A percentile compares a stretch with the other conserved stretches of the same genome.
Conservation (phyloP, 2,888 invertebrate species). For the Harpalus rufipes region DNA sequence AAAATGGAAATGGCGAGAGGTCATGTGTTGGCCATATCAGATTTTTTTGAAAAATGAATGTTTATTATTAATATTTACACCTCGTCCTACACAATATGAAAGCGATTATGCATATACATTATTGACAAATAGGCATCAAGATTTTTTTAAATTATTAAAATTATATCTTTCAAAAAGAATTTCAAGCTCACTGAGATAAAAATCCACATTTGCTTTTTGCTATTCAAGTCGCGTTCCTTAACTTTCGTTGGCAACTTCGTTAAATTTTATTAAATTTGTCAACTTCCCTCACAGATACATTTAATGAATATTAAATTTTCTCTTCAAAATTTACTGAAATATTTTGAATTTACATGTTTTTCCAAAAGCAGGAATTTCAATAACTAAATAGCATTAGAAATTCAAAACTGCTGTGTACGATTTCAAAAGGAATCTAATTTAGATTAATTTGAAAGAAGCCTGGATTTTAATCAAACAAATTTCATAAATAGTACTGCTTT, state of each 20-base stretch:
- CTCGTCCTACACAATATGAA: neutral
- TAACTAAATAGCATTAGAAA: neutral
- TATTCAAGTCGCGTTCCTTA: neutral
- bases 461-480: neutral
- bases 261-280: slow-evolving; percentile 39
- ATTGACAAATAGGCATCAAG: neutral
- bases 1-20: too few species aligned
- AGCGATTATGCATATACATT: neutral
- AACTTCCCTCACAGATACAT: slow-evolving; percentile 14
- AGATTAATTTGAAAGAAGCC: neutral
- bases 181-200: neutral
- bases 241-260: slow-evolving; percentile 11
- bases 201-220: neutral
- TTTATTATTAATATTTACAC: neutral
- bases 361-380: neutral
- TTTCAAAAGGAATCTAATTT: neutral
- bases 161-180: neutral
- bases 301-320: slow-evolving; percentile 47
- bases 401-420: neutral
- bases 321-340: neutral
- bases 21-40: too few species aligned
- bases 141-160: neutral
- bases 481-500: too few species aligned
- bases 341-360: slow-evolving; percentile 7
- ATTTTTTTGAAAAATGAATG: too few species aligned